Evolutionary conservation across 2,113 vertebrate genomes (phyloP), one percentile per base, ranked within the genome.

Genomic region (Siniperca knerii): DNA sequence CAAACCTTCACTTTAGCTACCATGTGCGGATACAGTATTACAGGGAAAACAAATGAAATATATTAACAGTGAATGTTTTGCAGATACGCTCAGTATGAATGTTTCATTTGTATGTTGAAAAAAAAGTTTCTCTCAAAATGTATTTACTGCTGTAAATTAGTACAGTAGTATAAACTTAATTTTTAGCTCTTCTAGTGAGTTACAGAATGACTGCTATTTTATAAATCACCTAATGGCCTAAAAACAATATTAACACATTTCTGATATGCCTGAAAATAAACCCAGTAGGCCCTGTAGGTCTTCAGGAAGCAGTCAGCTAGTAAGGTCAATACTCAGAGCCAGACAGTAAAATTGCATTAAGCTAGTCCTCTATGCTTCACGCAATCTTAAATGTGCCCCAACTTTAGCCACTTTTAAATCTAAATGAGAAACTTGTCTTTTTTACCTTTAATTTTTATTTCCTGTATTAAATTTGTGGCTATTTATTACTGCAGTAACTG

Each of bases 401-500:
- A 37, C 12, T 40, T 75, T 13, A 50, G 46, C 11, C 18, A 33
- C 57, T 61, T 54, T 35, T 2, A 55, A 35, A 74, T 37, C 2
- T 50, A 50, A 29, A 23, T 58, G 6, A 60, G 29, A 52, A 40
- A 58, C 6, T 40, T 8, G 2, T 58, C 4, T 23, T 65, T 62
- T 55, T 21, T 15, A 9, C 9, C 0, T 20, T 52, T 54, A 0
- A 54, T 37, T 48, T 44, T 54, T 33, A 42, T 58, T 29, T 55
- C 9, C 66, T 71, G 9, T 7, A 42, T 12, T 46, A 1, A 7
- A 73, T 33, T 15, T 44, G 6, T 33, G 21, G 16, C 52, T 12
- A 21, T 57, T 46, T 77, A 66, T 40, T 23, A 23, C 60, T 50
- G 67, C 48, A 71, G 8, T 58, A 15, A 74, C 79, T 40, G 15